Conservation (phyloP, 2,113 vertebrate species). For the Procavia capensis region DNA sequence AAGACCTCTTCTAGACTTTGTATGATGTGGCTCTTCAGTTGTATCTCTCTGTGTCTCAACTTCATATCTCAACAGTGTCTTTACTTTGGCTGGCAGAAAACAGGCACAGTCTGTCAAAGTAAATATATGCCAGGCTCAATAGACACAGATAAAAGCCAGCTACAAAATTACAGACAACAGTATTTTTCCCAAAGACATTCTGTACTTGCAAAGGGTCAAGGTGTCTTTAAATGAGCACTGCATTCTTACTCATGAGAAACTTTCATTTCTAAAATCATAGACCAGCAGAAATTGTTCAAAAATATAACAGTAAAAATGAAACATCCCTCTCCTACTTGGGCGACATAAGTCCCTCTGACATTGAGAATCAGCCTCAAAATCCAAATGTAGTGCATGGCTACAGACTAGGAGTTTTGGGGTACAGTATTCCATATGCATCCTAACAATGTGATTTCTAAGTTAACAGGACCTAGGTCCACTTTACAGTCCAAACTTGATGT, state of each 20-base stretch:
- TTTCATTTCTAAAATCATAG: constrained; percentile 8
- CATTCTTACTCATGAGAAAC: not conserved
- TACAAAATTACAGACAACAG: not conserved
- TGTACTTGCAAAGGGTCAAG: not conserved
- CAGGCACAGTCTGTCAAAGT: not conserved
- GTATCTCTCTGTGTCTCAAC: too few relatives aligned
- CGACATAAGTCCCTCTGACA: not conserved
- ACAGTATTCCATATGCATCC: too few relatives aligned
- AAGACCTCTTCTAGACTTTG: too few relatives aligned
- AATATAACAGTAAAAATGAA: not conserved
- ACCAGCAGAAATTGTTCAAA: not conserved
- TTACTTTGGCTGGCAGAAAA: not conserved
- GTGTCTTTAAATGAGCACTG: not conserved
- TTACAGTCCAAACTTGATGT: not conserved
- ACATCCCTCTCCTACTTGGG: not conserved
- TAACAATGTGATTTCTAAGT: not conserved
- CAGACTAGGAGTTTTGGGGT: not conserved
- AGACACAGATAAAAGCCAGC: not conserved
- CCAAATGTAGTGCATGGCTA: not conserved
- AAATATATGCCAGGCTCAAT: not conserved
- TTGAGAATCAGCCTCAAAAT: not conserved
- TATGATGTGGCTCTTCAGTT: too few relatives aligned
- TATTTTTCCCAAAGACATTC: not conserved
- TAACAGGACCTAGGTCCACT: not conserved
- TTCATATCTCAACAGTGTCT: too few relatives aligned